Evolutionary conservation across 2,888 invertebrate genomes (phyloP), one percentile per base, ranked within the genome.

Genomic region (Tiphia femorata): DNA sequence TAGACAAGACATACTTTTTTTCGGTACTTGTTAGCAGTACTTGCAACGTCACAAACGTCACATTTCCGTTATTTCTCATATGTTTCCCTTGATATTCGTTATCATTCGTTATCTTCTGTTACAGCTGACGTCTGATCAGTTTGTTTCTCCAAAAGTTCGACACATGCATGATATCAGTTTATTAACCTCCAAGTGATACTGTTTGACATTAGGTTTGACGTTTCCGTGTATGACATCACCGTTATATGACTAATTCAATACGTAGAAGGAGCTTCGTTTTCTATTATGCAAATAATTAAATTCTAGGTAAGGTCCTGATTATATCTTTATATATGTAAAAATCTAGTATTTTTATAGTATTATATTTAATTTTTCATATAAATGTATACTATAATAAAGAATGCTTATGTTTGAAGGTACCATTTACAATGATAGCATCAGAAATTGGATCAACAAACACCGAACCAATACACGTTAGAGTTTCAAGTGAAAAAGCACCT

Each of bases 361-460:
- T 19, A n/a, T 12, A 29, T 44, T 19, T 20, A 21, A 29, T n/a
- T 10, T 40, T 20, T 17, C 2, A 6, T 17, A 6, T 19, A 17
- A 2, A 16, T 8, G 8, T 25, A 25, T 6, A 8, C 8, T 5
- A 8, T 25, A 25, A 25, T 25, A 6, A 25, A 6, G 5, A 25
- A 25, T 25, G 5, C 8, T 25, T 30, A 12, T 17, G 29, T 37
- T 14, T 23, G 17, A 44, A 14, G 12, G 19, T 19, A 19, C 8
- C 1, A 2, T 12, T 17, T 40, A 12, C 25, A 25, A 84, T 84
- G 84, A 78, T 84, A 20, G 84, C 84, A 1, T 59, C 83, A 3
- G 83, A 84, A 23, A 54, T 80, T 27, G 84, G 84, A 1, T 84
- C 84, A 2, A 84, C 82, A 2, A 84, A 84, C 53, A 66, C 80